Conservation (phyloP, 2,113 vertebrate genomes). For the Columbina picui region DNA sequence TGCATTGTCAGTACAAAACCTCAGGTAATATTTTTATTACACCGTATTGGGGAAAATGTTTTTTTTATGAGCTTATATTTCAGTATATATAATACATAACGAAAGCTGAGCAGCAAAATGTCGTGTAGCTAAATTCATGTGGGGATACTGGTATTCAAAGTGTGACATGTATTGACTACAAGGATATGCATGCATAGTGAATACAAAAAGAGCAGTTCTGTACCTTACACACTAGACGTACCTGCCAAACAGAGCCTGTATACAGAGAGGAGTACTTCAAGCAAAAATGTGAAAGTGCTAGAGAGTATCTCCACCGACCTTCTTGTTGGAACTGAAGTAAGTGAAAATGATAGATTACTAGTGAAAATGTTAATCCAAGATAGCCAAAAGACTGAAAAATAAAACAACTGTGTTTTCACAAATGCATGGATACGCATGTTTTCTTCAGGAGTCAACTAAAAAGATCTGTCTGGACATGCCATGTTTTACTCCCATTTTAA, state of each 20-base stretch:
- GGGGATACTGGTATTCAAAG: neutral
- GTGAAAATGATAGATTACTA: neutral
- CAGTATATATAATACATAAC: neutral
- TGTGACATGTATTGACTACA: neutral
- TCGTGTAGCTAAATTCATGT: neutral
- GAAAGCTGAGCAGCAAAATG: neutral
- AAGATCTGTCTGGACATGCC: neutral
- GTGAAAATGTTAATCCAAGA: neutral
- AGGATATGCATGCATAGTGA: neutral
- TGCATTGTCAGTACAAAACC: slow-evolving; percentile 48
- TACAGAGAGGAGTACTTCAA: slow-evolving; percentile 64
- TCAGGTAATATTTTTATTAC: slow-evolving; percentile 67
- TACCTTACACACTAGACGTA: neutral
- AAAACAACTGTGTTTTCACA: neutral
- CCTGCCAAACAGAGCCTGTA: slow-evolving; percentile 44
- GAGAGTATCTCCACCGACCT: slow-evolving; percentile 82
- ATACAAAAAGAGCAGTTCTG: neutral
- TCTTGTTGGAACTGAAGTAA: slow-evolving; percentile 89
- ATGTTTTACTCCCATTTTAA: neutral
- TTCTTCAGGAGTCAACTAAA: neutral
- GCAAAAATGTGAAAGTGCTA: slow-evolving; percentile 66
- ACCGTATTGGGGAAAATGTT: neutral
- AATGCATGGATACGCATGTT: neutral
- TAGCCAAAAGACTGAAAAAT: neutral
- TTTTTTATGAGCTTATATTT: neutral